phyloP scores from a whole-genome alignment of 2,888 invertebrate species.

The Chloroclystis v-ata region DNA sequence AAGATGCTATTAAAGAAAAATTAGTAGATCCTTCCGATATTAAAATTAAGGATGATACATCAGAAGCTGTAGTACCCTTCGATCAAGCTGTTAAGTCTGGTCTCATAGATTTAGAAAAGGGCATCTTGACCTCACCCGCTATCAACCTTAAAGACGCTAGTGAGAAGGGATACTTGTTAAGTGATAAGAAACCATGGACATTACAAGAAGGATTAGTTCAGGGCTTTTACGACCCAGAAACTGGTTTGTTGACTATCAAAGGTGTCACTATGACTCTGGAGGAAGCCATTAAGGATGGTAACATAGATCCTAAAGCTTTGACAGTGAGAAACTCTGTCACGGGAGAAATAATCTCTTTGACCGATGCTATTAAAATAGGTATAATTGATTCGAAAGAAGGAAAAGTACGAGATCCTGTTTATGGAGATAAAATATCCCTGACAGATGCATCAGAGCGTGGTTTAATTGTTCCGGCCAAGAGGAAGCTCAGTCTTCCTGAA shows the following conservation, averaged over 20 bases:
- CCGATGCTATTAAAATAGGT: slow-evolving; percentile 86
- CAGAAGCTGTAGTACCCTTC: slow-evolving; percentile 81
- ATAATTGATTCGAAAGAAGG: slow-evolving; percentile 89
- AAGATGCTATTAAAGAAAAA: slow-evolving; percentile 84
- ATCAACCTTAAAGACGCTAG: slow-evolving; percentile 87
- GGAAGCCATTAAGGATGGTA: slow-evolving; percentile 84
- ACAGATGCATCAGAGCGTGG: slow-evolving; percentile 91
- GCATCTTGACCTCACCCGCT: slow-evolving; percentile 82
- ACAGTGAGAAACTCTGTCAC: slow-evolving; percentile 89
- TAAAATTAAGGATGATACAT: slow-evolving; percentile 84
- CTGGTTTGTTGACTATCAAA: slow-evolving; percentile 84
- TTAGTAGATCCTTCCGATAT: slow-evolving; percentile 85
- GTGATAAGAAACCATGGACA: slow-evolving; percentile 88
- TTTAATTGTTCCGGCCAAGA: slow-evolving; percentile 87
- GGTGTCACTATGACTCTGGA: slow-evolving; percentile 83
- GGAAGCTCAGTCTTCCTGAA: slow-evolving; percentile 90
- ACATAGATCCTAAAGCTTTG: slow-evolving; percentile 86
- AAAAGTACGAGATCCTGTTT: slow-evolving; percentile 85
- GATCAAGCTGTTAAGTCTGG: slow-evolving; percentile 83
- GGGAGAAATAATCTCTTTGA: slow-evolving; percentile 87
- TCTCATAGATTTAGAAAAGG: slow-evolving; percentile 83
- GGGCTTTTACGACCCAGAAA: slow-evolving; percentile 86
- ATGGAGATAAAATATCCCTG: slow-evolving; percentile 85
- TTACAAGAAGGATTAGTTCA: slow-evolving; percentile 90
- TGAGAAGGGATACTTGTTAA: slow-evolving; percentile 88